These are phyloP conservation scores for Acanthosepion pharaonis DNA, from an alignment of 2,888 invertebrate genomes.

Conservation along the genomic window DNA sequence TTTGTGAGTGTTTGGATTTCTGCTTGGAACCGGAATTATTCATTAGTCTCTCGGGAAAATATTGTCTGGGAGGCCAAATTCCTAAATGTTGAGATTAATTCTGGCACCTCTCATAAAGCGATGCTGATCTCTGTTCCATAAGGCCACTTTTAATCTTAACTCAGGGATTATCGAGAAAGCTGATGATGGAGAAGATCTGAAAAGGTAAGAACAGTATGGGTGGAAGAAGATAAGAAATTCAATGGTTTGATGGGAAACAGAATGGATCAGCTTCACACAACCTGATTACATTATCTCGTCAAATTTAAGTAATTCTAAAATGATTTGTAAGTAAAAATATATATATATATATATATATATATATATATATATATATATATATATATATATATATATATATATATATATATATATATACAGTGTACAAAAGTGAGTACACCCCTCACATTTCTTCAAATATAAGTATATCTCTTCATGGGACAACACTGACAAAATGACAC, in stretches of 20 bases:
- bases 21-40: background rate
- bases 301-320: background rate
- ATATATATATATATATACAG: background rate
- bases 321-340: background rate
- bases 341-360: background rate
- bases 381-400: background rate
- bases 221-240: background rate
- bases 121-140: background rate
- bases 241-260: background rate
- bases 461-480: too few species aligned
- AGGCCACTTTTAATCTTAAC: background rate
- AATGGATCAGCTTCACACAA: background rate
- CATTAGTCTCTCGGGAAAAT: background rate
- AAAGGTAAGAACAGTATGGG: background rate
- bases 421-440: too few species aligned
- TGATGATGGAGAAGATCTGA: background rate
- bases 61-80: background rate
- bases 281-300: background rate
- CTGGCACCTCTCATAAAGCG: background rate
- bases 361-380: background rate
- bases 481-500: too few species aligned
- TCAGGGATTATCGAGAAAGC: background rate
- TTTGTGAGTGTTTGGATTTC: background rate
- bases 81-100: background rate
- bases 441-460: too few species aligned